phyloP scores from a whole-genome alignment of 2,113 vertebrate species.

The Macrotis lagotis region DNA sequence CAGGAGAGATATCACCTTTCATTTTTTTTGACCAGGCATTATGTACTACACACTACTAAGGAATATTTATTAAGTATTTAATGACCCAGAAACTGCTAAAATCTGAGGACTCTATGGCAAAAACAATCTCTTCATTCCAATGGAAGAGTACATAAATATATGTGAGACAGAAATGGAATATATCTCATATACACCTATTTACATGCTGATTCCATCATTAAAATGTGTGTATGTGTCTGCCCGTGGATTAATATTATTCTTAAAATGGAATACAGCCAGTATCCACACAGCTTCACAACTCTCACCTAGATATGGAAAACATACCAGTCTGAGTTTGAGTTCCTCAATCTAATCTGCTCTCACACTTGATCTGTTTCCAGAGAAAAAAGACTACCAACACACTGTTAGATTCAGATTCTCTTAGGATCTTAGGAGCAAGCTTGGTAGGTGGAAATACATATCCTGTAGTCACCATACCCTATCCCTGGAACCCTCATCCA shows the following conservation, averaged over 20 bases:
- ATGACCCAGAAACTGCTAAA: background rate
- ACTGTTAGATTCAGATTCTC: background rate
- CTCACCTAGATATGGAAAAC: too few relatives aligned
- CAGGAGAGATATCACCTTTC: too few relatives aligned
- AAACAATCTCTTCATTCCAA: background rate
- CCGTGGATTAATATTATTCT: too few relatives aligned
- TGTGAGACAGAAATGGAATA: background rate
- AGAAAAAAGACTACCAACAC: background rate
- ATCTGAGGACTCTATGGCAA: background rate
- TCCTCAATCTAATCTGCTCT: background rate
- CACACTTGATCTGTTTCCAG: background rate
- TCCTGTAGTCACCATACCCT: background rate
- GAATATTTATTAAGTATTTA: background rate
- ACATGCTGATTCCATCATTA: background rate
- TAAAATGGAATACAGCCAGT: too few relatives aligned
- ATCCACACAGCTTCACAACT: too few relatives aligned
- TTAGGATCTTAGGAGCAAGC: background rate
- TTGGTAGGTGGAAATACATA: background rate
- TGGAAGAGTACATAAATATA: background rate
- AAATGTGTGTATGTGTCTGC: background rate
- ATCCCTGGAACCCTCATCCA: background rate
- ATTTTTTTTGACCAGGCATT: background rate
- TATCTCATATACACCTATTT: background rate
- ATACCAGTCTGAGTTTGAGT: background rate
- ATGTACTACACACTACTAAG: background rate